Base-by-base conservation (phyloP, 1,140 invertebrate genomes). In the Triops cancriformis region DNA sequence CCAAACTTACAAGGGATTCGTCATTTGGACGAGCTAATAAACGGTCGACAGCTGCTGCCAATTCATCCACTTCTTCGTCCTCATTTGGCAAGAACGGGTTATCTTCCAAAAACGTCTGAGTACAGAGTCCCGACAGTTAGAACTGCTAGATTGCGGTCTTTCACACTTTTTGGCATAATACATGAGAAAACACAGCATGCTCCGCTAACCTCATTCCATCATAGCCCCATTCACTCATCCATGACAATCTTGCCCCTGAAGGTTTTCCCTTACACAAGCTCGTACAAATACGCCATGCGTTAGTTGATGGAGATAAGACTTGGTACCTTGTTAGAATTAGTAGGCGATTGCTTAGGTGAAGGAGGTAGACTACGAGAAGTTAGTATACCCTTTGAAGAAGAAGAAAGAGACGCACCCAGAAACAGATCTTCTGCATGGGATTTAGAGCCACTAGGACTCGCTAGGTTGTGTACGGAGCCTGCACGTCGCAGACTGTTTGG, bases 1-100 rank as follows among this genome's bases (percentile, higher is more conserved):
- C 93, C 77, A 90, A 87, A 31, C 91, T 90, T 84, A 95, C 92
- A 80, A 94, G 87, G 79, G 88, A 88, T 81, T 94, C 92, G 82
- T 94, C 91, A 76, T 84, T 85, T 7, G 81, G 81, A 80, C 82
- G 80, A 37, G 81, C 80, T 51, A 83, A 80, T 26, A 86, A 79
- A 72, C 84, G 80, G 77, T 87, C 81, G 72, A 87, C 72, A 31
- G 84, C 83, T 76, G 83, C 80, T 80, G 84, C 75, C 37, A 85
- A 78, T 80, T 85, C 83, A 76, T 84, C 82, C 26, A 80, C 82
- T 78, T 79, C 74, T 41, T 79, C 77, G 76, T 80, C 81, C 45
- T 81, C 79, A 41, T 79, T 78, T 11, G 77, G 80, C 64, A 80
- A 78, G 28, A 82, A 81, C 18, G 81, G 78, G 26, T 81, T 81